Base-by-base conservation (phyloP, 2,797 vertebrate species). In the Molothrus ater region DNA sequence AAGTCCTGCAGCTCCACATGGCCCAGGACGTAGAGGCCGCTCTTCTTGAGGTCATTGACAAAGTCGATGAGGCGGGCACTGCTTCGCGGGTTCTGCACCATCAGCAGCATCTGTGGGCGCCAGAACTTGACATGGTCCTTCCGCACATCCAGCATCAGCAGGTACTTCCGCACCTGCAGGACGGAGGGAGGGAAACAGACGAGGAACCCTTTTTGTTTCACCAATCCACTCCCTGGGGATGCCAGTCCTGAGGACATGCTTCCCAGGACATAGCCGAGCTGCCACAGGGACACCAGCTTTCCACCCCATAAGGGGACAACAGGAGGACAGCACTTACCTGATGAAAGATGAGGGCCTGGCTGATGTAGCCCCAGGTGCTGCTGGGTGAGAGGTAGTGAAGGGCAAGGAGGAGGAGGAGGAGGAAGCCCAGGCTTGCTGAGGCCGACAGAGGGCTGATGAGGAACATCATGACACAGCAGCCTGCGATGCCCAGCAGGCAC, bases 121-220 rank as follows among this genome's bases (percentile, higher is more conserved):
- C 99, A 99, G 98, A 99, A 99, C 97, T 99, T 99, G 95, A 99
- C 99, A 0, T 99, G 99, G 45, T 99, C 99, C 88, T 99, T 99
- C 68, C 99, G 98, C 72, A 99, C 98, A 4, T 99, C 99, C 96
- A 99, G 97, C 98, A 99, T 99, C 96, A 99, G 96, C 90, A 99
- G 97, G 86, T 99, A 99, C 94, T 99, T 99, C 5, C 99, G 98
- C 45, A 99, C 99, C 99, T 99, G 96, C n/a, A 79, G 22, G 5
- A n/a, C 1, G 0, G 16, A 78, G n/a, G 6, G 32, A 81, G 19
- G 47, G 15, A 42, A 72, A 60, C 17, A 48, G 64, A 5, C 94
- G 31, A 93, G 69, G 75, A 85, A 63, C 7, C 3, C 13, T 71
- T 48, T n/a, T 61, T 34, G 21, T 66, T 56, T 53, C 54, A 81